Evolutionary conservation across 2,888 invertebrate species (phyloP), one percentile per base, ranked within the genome.

Genomic region (Watsonalla cultraria): DNA sequence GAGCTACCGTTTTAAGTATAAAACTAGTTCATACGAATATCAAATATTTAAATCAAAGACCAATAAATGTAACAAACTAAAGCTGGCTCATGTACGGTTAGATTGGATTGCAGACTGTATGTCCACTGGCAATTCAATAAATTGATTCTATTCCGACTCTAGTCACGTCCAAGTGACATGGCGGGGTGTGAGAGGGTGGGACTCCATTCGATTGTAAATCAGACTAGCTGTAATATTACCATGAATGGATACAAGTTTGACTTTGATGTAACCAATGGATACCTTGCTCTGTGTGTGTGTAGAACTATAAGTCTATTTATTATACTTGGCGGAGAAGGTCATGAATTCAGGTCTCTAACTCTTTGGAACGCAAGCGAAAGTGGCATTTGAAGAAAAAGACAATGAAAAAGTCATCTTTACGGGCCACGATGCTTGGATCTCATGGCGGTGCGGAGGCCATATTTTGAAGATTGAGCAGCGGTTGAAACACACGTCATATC

Each of bases 81-180:
- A 37, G 45, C 14, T 46, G 47, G 51, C 52, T 54, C 51, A 52
- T 45, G 48, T 58, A 64, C 64, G 61, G 65, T 72, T 75, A 72
- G 68, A 75, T 76, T 73, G 66, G 60, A 74, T 74, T 73, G 70
- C 68, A 60, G 59, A 37, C 48, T 37, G 39, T 59, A 63, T 70
- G 70, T 70, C 74, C 73, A 69, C 60, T 61, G 65, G 62, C 72
- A 61, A 75, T 78, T 76, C 74, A 74, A 79, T 80, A 77, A 74
- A 80, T 80, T 73, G 78, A 74, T 69, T 60, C 64, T 53, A 56
- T 64, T 60, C 65, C 55, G 66, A 76, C 74, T 76, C 78, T 68
- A 72, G 78, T 79, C 80, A 78, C 80, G 80, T 80, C 64, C 64
- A 51, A 65, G 67, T 66, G 68, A 61, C 65, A 64, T 59, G 61